Conservation (phyloP, 1,140 invertebrate species). For the Drosophila yakuba region DNA sequence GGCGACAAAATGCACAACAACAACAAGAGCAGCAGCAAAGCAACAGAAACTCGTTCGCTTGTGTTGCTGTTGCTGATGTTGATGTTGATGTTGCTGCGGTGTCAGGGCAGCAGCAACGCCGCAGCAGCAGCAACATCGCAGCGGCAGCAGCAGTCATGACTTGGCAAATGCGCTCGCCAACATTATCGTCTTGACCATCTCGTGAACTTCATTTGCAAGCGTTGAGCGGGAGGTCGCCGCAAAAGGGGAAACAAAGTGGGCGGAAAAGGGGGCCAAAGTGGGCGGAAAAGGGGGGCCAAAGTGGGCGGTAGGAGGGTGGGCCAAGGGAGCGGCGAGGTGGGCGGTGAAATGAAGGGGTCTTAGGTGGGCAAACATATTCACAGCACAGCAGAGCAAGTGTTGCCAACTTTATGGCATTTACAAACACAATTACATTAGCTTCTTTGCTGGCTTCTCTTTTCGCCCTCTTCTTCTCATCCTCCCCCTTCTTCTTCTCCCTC, state of each 20-base stretch:
- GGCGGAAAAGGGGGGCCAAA: constrained; percentile 7
- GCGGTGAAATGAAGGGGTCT: constrained; percentile 11
- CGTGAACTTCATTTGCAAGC: constrained; percentile 82
- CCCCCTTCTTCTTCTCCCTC: constrained; percentile 3
- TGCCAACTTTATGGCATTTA: constrained; percentile 83
- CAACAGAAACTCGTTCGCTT: constrained; percentile 51
- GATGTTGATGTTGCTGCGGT: constrained; percentile 57
- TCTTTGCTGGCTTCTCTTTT: constrained; percentile 46
- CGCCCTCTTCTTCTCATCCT: constrained; percentile 6
- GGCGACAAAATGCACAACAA: constrained; percentile 75
- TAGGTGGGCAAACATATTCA: constrained; percentile 63
- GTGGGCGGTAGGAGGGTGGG: neutral
- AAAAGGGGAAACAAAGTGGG: neutral
- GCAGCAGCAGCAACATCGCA: constrained; percentile 21
- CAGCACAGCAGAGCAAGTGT: constrained; percentile 66
- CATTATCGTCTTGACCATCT: constrained; percentile 83
- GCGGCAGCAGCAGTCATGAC: constrained; percentile 57
- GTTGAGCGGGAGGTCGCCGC: constrained; percentile 13
- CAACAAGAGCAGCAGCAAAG: constrained; percentile 52
- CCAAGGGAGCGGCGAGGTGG: neutral
- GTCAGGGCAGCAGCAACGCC: constrained; percentile 58
- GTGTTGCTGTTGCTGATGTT: constrained; percentile 44
- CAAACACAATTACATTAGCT: constrained; percentile 81
- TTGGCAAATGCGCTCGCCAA: constrained; percentile 80
- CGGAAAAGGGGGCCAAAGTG: neutral